phyloP scores from a whole-genome alignment of 2,888 invertebrate genomes.

The Ophion slaviceki region DNA sequence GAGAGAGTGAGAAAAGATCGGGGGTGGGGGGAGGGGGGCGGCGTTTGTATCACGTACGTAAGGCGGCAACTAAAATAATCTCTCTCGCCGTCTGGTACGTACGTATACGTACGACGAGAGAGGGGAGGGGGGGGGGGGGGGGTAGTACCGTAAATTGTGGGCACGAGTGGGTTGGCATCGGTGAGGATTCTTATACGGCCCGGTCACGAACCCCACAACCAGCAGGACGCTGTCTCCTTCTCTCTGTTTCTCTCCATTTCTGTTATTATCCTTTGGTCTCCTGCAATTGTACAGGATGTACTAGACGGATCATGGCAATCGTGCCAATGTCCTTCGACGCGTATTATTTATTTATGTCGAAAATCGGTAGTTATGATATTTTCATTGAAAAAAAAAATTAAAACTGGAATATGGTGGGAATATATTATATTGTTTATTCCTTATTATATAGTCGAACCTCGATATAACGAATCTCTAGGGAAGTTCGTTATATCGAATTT shows the following conservation, averaged over 20 bases:
- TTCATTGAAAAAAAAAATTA: no score
- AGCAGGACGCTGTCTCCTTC: constrained; percentile 49
- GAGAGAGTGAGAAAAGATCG: not conserved
- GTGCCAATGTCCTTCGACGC: constrained; percentile 45
- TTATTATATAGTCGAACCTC: no score
- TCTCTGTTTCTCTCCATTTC: constrained; percentile 38
- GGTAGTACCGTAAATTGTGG: constrained; percentile 72
- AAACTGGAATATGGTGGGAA: no score
- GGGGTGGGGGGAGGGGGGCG: not conserved
- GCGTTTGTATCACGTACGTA: constrained; percentile 44
- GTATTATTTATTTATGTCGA: not conserved
- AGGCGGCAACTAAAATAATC: constrained; percentile 64
- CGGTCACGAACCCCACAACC: constrained; percentile 75
- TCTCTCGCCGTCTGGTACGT: constrained; percentile 56
- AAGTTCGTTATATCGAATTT: no score
- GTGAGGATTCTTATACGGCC: constrained; percentile 72
- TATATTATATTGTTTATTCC: no score
- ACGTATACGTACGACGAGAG: constrained; percentile 43
- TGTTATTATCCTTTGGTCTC: constrained; percentile 48
- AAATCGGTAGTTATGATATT: no score
- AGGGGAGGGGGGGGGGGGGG: constrained; percentile 61
- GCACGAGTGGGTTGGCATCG: constrained; percentile 70
- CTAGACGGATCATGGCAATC: constrained; percentile 47
- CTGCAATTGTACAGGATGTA: constrained; percentile 44
- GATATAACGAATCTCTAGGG: no score